A percentile compares a stretch with the other conserved stretches of the same genome.
phyloP scores from a whole-genome alignment of 2,797 vertebrate genomes.

The Peromyscus melanophrys region DNA sequence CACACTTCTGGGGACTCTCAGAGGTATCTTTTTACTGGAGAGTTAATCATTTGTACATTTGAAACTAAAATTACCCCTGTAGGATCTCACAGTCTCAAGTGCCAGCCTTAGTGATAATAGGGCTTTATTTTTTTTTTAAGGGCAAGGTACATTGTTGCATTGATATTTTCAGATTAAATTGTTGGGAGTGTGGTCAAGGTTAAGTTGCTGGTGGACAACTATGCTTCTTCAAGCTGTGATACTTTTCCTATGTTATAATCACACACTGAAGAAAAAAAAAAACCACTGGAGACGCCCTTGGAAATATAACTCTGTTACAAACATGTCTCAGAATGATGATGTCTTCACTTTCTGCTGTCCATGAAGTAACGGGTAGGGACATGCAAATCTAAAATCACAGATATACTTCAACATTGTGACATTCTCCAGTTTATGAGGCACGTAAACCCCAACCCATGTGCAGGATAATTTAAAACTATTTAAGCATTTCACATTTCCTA shows the following conservation, averaged over 20 bases:
- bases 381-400: slow-evolving; percentile 36
- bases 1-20: background rate
- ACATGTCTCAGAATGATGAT: background rate
- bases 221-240: background rate
- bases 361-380: background rate
- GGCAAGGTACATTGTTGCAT: background rate
- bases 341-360: background rate
- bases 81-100: background rate
- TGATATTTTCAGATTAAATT: slow-evolving; percentile 27
- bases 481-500: slow-evolving; percentile 52
- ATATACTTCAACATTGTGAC: slow-evolving; percentile 36
- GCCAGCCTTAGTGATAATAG: background rate
- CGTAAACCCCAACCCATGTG: background rate
- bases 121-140: background rate
- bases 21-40: slow-evolving; percentile 3
- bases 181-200: background rate
- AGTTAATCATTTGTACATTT: slow-evolving; percentile 36
- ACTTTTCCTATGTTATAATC: background rate
- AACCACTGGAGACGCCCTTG: background rate
- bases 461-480: slow-evolving; percentile 71
- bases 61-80: background rate
- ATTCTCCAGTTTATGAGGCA: slow-evolving; percentile 21
- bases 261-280: background rate
- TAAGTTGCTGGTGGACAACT: slow-evolving; percentile 37
- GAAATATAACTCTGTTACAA: background rate